Conservation (phyloP, 53 echinoderm and acorn worm genomes). For the Astropecten irregularis region DNA sequence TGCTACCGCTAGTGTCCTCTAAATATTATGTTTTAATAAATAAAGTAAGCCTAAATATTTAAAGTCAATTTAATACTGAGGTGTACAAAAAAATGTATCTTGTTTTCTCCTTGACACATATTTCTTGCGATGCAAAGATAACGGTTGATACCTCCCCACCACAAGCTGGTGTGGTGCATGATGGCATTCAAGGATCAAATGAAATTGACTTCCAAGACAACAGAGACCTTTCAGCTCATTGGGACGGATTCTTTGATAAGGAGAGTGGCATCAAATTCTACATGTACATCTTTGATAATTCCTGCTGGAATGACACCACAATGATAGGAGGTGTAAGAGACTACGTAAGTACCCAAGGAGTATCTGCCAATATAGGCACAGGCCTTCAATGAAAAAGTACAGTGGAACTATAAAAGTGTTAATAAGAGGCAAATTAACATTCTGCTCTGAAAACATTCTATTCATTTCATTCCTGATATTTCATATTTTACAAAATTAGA, state of each 20-base stretch:
- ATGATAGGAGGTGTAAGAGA: neutral
- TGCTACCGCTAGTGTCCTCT: no score
- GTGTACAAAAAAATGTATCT: no score
- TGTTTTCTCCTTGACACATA: neutral
- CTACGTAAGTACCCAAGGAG: conserved; percentile 1
- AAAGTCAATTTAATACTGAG: neutral
- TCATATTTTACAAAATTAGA: no score
- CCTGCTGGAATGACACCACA: conserved; percentile 11
- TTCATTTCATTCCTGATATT: no score
- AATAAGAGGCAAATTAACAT: no score
- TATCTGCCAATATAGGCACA: no score
- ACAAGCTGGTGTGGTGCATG: conserved; percentile 47
- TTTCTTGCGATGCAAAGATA: conserved; percentile 12
- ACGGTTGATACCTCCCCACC: conserved; percentile 51
- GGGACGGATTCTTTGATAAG: conserved; percentile 63
- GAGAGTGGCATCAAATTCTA: conserved; percentile 63
- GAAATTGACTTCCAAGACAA: conserved; percentile 56
- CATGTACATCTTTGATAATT: conserved; percentile 7
- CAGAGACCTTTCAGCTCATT: conserved; percentile 29
- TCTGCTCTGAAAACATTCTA: no score
- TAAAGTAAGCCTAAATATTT: no score
- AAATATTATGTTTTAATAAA: no score
- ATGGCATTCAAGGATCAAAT: conserved; percentile 32
- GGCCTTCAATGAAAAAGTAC: no score
- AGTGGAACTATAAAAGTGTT: no score